Evolutionary conservation across 1,140 invertebrate genomes (phyloP).

Genomic region (Ceratina japonica): DNA sequence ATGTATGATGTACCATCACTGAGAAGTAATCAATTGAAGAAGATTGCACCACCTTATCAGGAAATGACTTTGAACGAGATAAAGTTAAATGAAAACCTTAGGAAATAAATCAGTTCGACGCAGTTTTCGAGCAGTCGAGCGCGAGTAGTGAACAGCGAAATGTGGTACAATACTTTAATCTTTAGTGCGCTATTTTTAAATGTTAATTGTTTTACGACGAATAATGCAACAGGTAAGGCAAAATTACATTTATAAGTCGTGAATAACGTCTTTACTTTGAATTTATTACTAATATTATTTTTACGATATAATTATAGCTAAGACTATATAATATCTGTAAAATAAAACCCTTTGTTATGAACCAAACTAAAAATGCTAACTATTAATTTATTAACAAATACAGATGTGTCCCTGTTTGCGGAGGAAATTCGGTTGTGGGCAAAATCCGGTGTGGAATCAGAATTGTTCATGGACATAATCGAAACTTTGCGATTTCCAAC

Average conservation of each 20-base stretch:
- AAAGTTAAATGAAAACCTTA: not conserved
- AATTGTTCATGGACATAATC: constrained; percentile 57
- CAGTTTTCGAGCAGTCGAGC: not conserved
- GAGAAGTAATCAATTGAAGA: no score
- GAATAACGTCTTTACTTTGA: no score
- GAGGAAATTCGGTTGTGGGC: constrained; percentile 66
- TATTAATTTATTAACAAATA: constrained; percentile 29
- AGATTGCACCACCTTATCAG: not conserved
- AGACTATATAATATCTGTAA: no score
- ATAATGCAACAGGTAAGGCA: not conserved
- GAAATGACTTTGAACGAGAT: not conserved
- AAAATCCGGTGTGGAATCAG: constrained; percentile 42
- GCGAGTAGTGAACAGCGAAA: not conserved
- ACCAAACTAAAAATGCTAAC: not conserved
- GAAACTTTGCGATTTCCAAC: constrained; percentile 58
- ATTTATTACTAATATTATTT: no score
- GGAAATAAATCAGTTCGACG: not conserved
- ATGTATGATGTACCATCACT: not conserved
- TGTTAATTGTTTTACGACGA: not conserved
- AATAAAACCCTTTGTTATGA: not conserved
- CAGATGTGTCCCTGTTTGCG: constrained; percentile 24
- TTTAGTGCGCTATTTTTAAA: not conserved
- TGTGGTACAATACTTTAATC: constrained; percentile 14
- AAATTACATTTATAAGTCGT: not conserved
- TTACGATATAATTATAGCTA: no score